Base-by-base conservation (phyloP, 37 sponge, comb jelly and placozoan species). In the Oscarella lobularis region DNA sequence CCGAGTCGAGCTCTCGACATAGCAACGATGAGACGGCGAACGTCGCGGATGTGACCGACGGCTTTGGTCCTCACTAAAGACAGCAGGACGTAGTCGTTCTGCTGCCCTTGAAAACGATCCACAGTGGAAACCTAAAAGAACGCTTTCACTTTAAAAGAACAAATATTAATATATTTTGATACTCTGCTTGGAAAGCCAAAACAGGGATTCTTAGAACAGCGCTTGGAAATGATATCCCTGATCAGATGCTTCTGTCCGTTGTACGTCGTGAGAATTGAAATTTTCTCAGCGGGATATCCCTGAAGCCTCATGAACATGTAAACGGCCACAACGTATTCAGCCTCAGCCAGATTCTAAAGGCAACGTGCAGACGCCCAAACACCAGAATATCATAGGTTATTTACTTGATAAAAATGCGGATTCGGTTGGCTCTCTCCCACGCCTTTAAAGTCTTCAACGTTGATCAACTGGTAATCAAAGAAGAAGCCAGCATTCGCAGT, bases 171-270 rank as follows among this genome's bases (percentile, higher is more conserved):
- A 68, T 38, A 77, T 14, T 9, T 2, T 33, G 14, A 20, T 65
- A 68, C 38, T 41, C 39, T 73, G 9, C 72, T 60, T 34, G 99
- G 99, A 30, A 89, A 66, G 0, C 99, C 99, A 85, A 98, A 94
- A 29, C 88, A 87, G 6, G 99, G 94, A 73, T 98, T 98, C 5
- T 78, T 75, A 3, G 89, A 94, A 88, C 99, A 98, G 5, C 99
- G 55, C 86, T 85, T 82, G 67, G 84, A 67, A 34, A 98, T 85
- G 1, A 98, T 92, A 75, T 98, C 99, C 66, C 99, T 41, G 38
- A 98, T 93, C 35, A 98, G 82, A 77, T 98, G 99, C 74, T 98
- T 98, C 87, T 98, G 99, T 6, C 99, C 99, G 84, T 98, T 98
- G 82, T 98, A 98, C 38, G 99, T 98, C 60, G 95, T 98, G 68